Evolutionary conservation across 2,888 invertebrate genomes (phyloP).

Genomic region (Hydraecia micacea): DNA sequence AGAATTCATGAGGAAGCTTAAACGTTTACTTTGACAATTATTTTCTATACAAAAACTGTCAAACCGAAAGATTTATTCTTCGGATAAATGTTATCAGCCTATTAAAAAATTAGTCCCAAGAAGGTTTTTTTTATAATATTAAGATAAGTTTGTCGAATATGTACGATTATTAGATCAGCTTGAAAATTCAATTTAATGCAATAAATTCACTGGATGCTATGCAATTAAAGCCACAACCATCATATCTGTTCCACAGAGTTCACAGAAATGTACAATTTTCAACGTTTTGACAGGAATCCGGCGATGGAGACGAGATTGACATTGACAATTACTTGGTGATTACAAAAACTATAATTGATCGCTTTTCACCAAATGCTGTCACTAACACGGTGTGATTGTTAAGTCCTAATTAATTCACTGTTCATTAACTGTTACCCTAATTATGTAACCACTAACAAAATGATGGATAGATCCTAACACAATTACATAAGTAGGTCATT

Average conservation of each 20-base stretch:
- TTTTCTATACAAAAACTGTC: no score
- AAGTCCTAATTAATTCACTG: constrained; percentile 44
- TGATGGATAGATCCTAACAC: background rate
- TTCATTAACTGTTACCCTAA: background rate
- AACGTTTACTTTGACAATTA: no score
- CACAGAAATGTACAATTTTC: constrained; percentile 72
- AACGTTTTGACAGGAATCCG: constrained; percentile 87
- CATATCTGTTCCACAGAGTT: constrained; percentile 48
- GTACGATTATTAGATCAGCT: background rate
- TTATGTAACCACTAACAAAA: constrained; percentile 22
- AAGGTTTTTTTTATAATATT: background rate
- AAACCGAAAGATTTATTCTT: no score
- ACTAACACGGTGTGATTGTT: constrained; percentile 63
- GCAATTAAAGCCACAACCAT: constrained; percentile 10
- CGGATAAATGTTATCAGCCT: no score
- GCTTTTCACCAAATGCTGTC: constrained; percentile 68
- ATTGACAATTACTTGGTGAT: constrained; percentile 90
- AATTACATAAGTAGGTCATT: background rate
- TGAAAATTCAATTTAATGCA: background rate
- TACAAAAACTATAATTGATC: constrained; percentile 74
- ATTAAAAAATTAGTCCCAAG: background rate
- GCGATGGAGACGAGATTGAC: constrained; percentile 88
- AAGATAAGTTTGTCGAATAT: background rate
- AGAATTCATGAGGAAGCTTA: background rate
- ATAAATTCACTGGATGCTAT: background rate